These are phyloP conservation scores for Salpingus planirostris DNA, from an alignment of 2,888 invertebrate species.

Conservation along the genomic window DNA sequence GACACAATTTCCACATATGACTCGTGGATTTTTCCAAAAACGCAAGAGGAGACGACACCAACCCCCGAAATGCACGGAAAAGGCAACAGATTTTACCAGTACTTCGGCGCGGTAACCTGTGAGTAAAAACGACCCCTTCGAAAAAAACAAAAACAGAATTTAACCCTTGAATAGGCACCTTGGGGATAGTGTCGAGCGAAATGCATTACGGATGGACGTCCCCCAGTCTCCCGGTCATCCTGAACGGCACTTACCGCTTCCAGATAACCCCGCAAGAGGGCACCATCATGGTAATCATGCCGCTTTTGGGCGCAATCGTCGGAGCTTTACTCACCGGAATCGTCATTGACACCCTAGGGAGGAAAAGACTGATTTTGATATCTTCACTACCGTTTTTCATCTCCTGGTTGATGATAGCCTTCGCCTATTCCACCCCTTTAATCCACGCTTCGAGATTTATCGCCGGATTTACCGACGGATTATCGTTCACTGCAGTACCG, in stretches of 20 bases:
- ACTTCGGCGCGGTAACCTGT: background rate
- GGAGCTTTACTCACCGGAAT: conserved; percentile 56
- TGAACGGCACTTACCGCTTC: conserved; percentile 44
- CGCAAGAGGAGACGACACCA: no score
- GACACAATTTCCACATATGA: no score
- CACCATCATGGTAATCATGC: conserved; percentile 57
- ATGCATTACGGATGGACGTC: conserved; percentile 51
- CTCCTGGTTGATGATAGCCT: conserved; percentile 55
- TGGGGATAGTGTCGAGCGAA: conserved; percentile 34
- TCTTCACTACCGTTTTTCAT: conserved; percentile 53
- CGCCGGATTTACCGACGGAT: conserved; percentile 50
- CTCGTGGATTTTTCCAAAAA: no score
- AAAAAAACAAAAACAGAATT: conserved; percentile 20
- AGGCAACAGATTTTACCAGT: conserved; percentile 2
- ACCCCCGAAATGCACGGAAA: no score
- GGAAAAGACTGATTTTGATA: conserved; percentile 54
- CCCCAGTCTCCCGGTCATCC: conserved; percentile 47
- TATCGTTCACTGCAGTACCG: conserved; percentile 42
- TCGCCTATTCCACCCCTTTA: conserved; percentile 47
- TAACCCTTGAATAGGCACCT: conserved; percentile 33
- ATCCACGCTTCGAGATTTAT: conserved; percentile 48
- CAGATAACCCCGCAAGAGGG: conserved; percentile 45
- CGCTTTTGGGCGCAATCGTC: conserved; percentile 54
- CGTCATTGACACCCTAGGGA: conserved; percentile 54
- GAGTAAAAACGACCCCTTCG: no score